Evolutionary conservation across 2,888 invertebrate species (phyloP).

Genomic region (Aphidoletes aphidimyza): DNA sequence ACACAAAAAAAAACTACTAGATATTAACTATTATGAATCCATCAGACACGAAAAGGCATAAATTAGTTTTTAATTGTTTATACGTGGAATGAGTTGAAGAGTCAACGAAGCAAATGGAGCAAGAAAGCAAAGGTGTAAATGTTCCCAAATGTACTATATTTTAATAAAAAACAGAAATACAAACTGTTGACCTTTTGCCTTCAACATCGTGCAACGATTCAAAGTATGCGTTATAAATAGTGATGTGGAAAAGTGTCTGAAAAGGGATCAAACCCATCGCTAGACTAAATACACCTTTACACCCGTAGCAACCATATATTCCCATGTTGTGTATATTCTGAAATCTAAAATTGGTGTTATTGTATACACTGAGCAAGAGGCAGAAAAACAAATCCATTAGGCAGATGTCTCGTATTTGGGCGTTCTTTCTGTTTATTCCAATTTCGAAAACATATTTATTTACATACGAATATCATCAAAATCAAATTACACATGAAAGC

Average conservation of each 20-base stretch:
- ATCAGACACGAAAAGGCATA: background rate
- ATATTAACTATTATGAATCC: background rate
- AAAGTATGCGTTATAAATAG: background rate
- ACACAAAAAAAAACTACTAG: background rate
- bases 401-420: background rate
- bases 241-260: background rate
- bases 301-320: no score
- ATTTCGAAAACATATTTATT: background rate
- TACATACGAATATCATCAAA: conserved; percentile 20
- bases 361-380: background rate
- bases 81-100: background rate
- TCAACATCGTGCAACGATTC: background rate
- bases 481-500: background rate
- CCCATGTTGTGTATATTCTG: no score
- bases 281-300: conserved; percentile 1
- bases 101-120: background rate
- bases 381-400: conserved; percentile 1
- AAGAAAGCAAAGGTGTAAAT: background rate
- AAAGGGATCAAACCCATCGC: background rate
- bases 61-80: conserved; percentile 40
- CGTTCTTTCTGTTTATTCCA: background rate
- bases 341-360: background rate
- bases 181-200: no score
- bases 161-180: no score
- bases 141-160: no score